phyloP scores from a whole-genome alignment of 1,140 invertebrate species.

The Sitobion miscanthi region DNA sequence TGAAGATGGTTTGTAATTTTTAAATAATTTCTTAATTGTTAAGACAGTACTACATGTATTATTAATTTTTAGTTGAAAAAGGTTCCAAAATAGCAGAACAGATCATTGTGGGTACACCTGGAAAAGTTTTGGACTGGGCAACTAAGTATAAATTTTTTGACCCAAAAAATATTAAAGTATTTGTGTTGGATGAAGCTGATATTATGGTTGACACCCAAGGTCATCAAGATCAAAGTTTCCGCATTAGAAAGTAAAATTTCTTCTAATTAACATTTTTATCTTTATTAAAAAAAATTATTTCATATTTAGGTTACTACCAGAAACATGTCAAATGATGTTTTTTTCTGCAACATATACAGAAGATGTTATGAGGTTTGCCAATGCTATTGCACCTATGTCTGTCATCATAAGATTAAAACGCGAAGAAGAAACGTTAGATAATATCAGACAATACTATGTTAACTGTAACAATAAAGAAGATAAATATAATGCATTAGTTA shows the following conservation, averaged over 20 bases:
- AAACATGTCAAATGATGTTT: constrained; percentile 94
- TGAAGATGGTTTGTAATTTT: constrained; percentile 75
- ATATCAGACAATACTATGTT: constrained; percentile 98
- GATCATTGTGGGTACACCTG: constrained; percentile 95
- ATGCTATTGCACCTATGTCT: constrained; percentile 90
- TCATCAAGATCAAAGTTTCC: constrained; percentile 95
- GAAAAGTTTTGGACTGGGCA: constrained; percentile 91
- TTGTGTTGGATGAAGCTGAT: constrained; percentile 98
- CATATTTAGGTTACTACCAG: constrained; percentile 33
- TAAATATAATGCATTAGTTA: constrained; percentile 92
- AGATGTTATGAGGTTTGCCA: constrained; percentile 96
- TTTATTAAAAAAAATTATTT: background rate
- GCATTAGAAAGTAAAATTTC: constrained; percentile 82
- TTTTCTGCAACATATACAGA: constrained; percentile 97
- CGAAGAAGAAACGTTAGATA: constrained; percentile 96
- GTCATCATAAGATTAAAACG: constrained; percentile 84
- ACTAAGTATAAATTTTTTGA: constrained; percentile 88
- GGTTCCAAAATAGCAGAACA: constrained; percentile 70
- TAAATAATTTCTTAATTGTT: background rate
- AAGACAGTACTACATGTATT: constrained; percentile 64
- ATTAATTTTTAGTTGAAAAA: constrained; percentile 61
- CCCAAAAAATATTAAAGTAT: constrained; percentile 86
- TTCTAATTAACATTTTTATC: background rate
- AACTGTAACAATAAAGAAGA: constrained; percentile 77
- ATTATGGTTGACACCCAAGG: constrained; percentile 99